These are phyloP conservation scores for Scaptodrosophila latifasciaeformis DNA, from an alignment of 2,888 invertebrate genomes.

Conservation along the genomic window DNA sequence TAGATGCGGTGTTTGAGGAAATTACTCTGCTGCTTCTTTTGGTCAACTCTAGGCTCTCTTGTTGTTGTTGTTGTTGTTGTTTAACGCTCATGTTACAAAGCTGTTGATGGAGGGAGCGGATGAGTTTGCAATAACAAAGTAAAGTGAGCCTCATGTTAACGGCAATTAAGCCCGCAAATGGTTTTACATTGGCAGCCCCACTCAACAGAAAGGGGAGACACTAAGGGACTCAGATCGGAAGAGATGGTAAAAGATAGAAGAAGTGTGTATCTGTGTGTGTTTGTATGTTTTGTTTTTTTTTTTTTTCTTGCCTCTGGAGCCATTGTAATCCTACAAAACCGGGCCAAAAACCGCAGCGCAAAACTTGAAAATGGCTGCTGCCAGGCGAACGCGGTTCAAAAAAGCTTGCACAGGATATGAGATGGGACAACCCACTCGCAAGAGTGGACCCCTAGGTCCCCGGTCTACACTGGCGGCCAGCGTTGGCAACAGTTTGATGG, in stretches of 20 bases:
- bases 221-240: too few relatives aligned
- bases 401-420: too few relatives aligned
- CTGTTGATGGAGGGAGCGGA: slow-evolving; percentile 1
- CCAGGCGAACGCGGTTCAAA: slow-evolving; percentile 1
- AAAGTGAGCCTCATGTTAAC: slow-evolving; percentile 56
- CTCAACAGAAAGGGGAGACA: too few relatives aligned
- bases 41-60: too few relatives aligned
- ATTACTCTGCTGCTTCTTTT: slow-evolving; percentile 31
- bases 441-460: background rate
- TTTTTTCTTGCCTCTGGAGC: slow-evolving; percentile 14
- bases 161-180: slow-evolving; percentile 69
- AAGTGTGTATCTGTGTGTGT: slow-evolving; percentile 4
- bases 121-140: slow-evolving; percentile 34
- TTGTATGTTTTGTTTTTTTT: slow-evolving; percentile 10
- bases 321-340: slow-evolving; percentile 58
- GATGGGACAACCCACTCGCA: too few relatives aligned
- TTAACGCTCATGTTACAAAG: slow-evolving; percentile 36
- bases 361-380: slow-evolving; percentile 61
- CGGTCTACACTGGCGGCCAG: background rate
- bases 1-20: slow-evolving; percentile 23
- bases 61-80: background rate
- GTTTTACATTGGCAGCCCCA: slow-evolving; percentile 47
- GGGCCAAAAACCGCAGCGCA: slow-evolving; percentile 46
- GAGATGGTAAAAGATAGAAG: too few relatives aligned
- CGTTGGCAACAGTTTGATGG: background rate